Base-by-base conservation (phyloP, 2,113 vertebrate genomes). In the Tyto alba region DNA sequence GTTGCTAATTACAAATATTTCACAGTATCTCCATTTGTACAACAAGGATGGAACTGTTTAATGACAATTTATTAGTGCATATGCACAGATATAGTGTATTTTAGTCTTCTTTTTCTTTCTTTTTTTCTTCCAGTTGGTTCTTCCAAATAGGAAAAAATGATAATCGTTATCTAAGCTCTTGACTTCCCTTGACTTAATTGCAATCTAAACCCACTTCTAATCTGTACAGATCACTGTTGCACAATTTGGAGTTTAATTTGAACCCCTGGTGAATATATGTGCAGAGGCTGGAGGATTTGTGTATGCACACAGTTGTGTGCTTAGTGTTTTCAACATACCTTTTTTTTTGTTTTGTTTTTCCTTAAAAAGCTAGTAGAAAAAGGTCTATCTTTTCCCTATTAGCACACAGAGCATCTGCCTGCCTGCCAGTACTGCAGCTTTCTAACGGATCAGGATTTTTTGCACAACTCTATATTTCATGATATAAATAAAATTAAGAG, bases 141-240 rank as follows among this genome's bases (percentile, higher is more conserved):
- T 90, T 94, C 77, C 86, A 93, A 94, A 92, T 73, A 85, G 80
- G 94, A 76, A 87, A 88, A 95, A 95, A 81, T 36, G 13, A 88
- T 95, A 96, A 97, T 97, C 67, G 43, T 95, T 95, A 94, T 81
- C 93, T 97, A 97, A 97, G 96, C 95, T 97, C 95, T 96, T 94
- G 96, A 96, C 93, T 97, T 96, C 71, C 93, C 91, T 84, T 89
- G 96, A 96, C 94, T 97, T 96, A 97, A 96, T 95, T 96, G 90
- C 93, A 96, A 95, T 95, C 92, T 96, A 97, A 98, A 94, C 95
- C 95, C 38, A 18, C 79, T 95, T 96, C 95, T 97, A 96, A 98
- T 97, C 97, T 94, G 86, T 8, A 53, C 69, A 85, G 96, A 97
- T 96, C 96, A 95, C 32, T 5, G 85, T 67, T 88, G 94, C 73